Evolutionary conservation across 2,797 vertebrate species (phyloP), one percentile per base, ranked within the genome.

Genomic region (Danio jaintianensis): DNA sequence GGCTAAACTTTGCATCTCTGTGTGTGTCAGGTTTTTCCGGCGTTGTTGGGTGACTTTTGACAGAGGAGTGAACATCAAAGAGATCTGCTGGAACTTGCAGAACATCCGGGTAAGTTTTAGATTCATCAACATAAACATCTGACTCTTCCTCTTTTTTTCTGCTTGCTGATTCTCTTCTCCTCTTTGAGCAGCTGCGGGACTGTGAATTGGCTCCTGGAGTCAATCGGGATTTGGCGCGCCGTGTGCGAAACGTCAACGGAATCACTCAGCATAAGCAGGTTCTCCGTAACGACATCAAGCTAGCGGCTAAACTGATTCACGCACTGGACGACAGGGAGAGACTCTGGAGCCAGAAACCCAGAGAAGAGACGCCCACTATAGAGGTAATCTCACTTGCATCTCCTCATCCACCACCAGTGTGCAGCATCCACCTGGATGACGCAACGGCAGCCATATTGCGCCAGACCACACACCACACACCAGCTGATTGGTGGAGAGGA

Each of bases 11-110:
- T 42, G 13, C 16, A 3, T 43, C 9, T 50, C 48, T 16, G 18
- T 55, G 55, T 69, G 29, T 1, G 64, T 50, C 82, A 97, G 97
- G 89, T 98, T 97, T 88, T 96, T 96, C 87, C 92, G 97, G 22
- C 95, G 96, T 20, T 96, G 96, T 79, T 97, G 96, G 95, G 96
- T 97, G 79, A 98, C 96, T 0, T 98, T 98, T 82, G 96, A 97
- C 83, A 94, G 96, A 4, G 94, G 95, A 0, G 94, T 97, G 77
- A 97, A 96, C 90, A 98, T 98, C 88, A 98, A 98, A 85, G 97
- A 97, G 83, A 96, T 96, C 85, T 98, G 97, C 82, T 98, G 97
- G 97, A 96, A 95, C 84, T 91, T 98, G 52, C 97, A 98, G 91
- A 98, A 97, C 81, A 97, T 97, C 62, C 90, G 97, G 36, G 97